These are phyloP conservation scores for Seriola rivoliana DNA, from an alignment of 2,113 vertebrate species.

Conservation along the genomic window DNA sequence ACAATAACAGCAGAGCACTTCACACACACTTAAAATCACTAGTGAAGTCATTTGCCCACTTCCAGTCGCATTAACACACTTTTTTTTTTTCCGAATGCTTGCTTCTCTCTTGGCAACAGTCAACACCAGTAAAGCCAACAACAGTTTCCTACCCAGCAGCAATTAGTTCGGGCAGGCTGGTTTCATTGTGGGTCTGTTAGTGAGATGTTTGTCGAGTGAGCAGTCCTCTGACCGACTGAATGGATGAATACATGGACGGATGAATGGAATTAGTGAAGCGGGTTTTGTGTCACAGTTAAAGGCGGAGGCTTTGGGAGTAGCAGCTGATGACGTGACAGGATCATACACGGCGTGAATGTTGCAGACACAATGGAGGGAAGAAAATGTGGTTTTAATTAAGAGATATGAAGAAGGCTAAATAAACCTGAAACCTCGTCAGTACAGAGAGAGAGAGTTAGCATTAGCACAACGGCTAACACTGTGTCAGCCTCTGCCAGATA, in stretches of 20 bases:
- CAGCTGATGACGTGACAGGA: background rate
- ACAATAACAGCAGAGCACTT: background rate
- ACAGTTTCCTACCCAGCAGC: slow-evolving; percentile 45
- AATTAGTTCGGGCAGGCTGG: slow-evolving; percentile 52
- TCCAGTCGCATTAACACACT: slow-evolving; percentile 16
- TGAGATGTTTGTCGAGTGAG: slow-evolving; percentile 48
- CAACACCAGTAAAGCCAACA: slow-evolving; percentile 26
- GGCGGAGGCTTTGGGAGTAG: background rate
- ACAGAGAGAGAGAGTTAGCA: no score
- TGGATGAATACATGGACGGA: background rate
- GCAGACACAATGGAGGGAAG: background rate
- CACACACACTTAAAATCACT: background rate
- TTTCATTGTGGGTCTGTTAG: slow-evolving; percentile 34
- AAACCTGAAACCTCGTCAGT: no score
- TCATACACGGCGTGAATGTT: background rate
- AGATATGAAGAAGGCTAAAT: background rate
- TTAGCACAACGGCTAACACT: no score
- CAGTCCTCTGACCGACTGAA: slow-evolving; percentile 4
- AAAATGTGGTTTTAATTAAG: background rate
- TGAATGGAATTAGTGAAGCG: slow-evolving; percentile 14
- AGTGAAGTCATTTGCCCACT: slow-evolving; percentile 7
- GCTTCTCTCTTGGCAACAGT: slow-evolving; percentile 46
- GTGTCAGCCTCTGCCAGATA: no score
- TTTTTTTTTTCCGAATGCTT: slow-evolving; percentile 3
- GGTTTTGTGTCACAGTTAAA: slow-evolving; percentile 11